phyloP scores from a whole-genome alignment of 2,113 vertebrate species.

The Pangasianodon gigas region DNA sequence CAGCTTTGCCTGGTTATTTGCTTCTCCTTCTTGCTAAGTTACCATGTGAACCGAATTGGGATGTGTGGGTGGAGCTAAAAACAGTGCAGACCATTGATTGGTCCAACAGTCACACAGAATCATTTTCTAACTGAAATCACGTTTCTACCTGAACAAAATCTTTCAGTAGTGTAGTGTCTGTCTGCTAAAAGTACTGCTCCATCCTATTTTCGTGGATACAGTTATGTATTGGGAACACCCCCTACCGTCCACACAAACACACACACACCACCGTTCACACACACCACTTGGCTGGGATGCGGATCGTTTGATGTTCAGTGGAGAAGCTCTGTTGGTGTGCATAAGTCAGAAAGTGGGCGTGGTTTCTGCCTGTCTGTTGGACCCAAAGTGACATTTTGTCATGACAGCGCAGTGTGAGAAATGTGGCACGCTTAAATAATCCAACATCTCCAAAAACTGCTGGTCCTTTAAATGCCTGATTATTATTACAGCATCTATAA shows the following conservation, averaged over 20 bases:
- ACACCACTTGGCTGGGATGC: too few relatives aligned
- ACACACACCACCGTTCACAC: too few relatives aligned
- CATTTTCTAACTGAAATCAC: background rate
- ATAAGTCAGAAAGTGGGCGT: background rate
- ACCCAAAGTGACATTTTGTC: constrained; percentile 48
- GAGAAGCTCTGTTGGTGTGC: background rate
- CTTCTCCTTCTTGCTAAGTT: background rate
- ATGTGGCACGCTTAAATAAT: constrained; percentile 53
- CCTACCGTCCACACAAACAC: too few relatives aligned
- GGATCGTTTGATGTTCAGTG: background rate
- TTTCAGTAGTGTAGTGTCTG: background rate
- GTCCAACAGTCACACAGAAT: background rate
- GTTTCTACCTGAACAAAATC: background rate
- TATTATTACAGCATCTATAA: constrained; percentile 8
- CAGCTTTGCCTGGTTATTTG: background rate
- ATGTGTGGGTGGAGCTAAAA: background rate
- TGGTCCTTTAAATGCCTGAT: background rate
- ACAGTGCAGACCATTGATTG: background rate
- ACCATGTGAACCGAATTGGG: background rate
- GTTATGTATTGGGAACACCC: background rate
- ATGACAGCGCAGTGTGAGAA: constrained; percentile 24
- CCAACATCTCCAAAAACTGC: constrained; percentile 48
- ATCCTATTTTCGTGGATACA: background rate
- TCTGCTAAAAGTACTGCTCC: background rate
- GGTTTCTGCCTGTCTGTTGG: background rate